Evolutionary conservation across 2,113 vertebrate species (phyloP).

Genomic region (Dendrocopos noguchii): DNA sequence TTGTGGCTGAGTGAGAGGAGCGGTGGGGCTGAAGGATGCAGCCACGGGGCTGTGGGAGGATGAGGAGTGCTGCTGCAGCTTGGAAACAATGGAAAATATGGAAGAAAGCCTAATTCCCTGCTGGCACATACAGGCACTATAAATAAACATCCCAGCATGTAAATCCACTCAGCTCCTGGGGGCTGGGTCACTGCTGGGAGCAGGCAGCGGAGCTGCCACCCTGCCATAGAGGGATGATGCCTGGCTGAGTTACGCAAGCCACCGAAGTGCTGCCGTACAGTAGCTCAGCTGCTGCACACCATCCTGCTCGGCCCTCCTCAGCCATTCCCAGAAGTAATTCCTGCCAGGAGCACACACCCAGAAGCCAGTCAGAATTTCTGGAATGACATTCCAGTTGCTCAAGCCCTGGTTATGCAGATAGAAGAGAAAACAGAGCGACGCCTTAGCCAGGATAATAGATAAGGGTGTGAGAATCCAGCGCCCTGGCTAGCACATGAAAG

Average conservation of each 20-base stretch:
- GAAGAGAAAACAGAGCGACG: constrained; percentile 59
- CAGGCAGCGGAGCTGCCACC: not conserved
- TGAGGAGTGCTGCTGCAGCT: not conserved
- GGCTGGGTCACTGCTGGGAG: not conserved
- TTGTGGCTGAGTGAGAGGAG: not conserved
- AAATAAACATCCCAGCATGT: not conserved
- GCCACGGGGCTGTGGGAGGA: not conserved
- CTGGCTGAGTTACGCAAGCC: not conserved
- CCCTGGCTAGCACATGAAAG: constrained; percentile 60
- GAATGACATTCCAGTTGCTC: constrained; percentile 64
- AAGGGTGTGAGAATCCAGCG: constrained; percentile 64
- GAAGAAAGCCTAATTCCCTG: not conserved
- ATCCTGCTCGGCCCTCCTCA: not conserved
- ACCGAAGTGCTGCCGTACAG: not conserved
- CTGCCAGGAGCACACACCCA: constrained; percentile 38
- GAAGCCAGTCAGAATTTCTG: constrained; percentile 60
- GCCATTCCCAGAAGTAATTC: constrained; percentile 55
- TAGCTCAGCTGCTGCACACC: not conserved
- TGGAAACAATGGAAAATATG: not conserved
- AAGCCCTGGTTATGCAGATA: constrained; percentile 61
- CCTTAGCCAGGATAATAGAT: constrained; percentile 55
- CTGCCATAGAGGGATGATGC: not conserved
- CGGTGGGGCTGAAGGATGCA: not conserved
- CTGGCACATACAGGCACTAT: not conserved
- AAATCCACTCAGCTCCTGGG: not conserved